Percentiles rank a stretch among this genome's conserved stretches.
Evolutionary conservation across 2,113 vertebrate genomes (phyloP).

Genomic region (Colistium nudipinnis): DNA sequence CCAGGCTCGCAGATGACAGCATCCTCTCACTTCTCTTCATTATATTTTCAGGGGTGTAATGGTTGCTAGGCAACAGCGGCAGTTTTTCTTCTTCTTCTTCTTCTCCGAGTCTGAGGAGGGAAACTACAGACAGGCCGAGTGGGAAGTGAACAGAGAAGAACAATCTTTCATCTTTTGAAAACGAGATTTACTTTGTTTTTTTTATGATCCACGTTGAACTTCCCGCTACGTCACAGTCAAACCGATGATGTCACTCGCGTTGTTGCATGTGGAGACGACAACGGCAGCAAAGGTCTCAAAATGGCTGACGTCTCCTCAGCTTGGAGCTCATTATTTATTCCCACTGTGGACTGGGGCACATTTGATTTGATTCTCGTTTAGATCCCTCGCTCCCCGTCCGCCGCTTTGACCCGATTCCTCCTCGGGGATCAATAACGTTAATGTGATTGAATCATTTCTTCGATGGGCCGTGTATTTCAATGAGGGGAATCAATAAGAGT

Average conservation of each 20-base stretch:
- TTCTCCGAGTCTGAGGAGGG: constrained; percentile 32
- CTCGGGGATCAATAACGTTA: constrained; percentile 17
- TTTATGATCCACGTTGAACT: no score
- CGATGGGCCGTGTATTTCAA: not conserved
- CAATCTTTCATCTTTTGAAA: constrained; percentile 50
- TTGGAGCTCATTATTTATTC: no score
- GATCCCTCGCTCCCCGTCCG: not conserved
- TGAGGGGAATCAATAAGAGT: constrained; percentile 5
- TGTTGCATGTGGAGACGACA: no score
- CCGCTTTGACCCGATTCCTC: constrained; percentile 6
- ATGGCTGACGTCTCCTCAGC: no score
- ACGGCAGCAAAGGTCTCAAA: no score
- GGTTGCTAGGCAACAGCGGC: constrained; percentile 71
- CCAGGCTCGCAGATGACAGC: constrained; percentile 42
- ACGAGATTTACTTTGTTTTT: no score
- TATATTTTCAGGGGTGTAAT: constrained; percentile 48
- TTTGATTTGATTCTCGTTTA: not conserved
- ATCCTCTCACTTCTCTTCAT: constrained; percentile 56
- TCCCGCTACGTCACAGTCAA: no score
- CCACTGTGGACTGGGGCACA: not conserved
- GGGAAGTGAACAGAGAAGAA: no score
- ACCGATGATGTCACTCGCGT: no score
- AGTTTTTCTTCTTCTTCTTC: no score
- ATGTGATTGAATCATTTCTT: constrained; percentile 6
- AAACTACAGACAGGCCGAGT: constrained; percentile 27